Evolutionary conservation across 1,140 invertebrate species (phyloP).

Genomic region (Oryzaephilus surinamensis): DNA sequence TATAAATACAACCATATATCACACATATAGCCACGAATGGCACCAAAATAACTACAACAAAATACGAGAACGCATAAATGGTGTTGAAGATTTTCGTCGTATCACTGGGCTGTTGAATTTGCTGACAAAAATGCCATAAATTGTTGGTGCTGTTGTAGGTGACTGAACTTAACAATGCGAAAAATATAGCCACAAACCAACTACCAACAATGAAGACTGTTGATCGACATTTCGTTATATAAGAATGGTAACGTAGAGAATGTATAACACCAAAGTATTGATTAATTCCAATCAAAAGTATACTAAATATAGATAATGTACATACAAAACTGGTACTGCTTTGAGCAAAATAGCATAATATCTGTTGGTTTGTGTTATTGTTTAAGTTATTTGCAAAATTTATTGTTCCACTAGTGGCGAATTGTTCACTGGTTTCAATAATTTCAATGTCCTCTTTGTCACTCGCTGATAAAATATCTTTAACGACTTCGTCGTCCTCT

Average conservation of each 20-base stretch:
- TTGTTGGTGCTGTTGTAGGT: conserved; percentile 35
- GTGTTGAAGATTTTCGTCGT: conserved; percentile 18
- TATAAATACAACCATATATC: conserved; percentile 62
- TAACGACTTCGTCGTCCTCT: conserved; percentile 8
- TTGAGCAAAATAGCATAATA: conserved; percentile 41
- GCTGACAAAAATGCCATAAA: conserved; percentile 41
- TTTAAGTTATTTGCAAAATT: not conserved
- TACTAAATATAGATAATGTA: conserved; percentile 39
- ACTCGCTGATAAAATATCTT: not conserved
- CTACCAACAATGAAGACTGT: conserved; percentile 54
- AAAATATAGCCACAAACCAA: conserved; percentile 52
- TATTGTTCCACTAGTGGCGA: not conserved
- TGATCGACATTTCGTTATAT: conserved; percentile 61
- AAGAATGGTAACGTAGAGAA: conserved; percentile 71
- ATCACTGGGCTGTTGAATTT: conserved; percentile 30
- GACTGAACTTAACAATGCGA: too few species aligned
- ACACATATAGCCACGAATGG: conserved; percentile 57
- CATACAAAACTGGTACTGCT: conserved; percentile 42
- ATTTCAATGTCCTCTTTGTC: not conserved
- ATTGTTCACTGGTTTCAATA: not conserved
- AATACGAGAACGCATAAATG: conserved; percentile 40
- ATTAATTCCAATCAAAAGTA: conserved; percentile 73
- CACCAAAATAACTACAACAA: conserved; percentile 49
- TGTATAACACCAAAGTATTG: conserved; percentile 81
- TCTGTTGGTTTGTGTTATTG: not conserved